phyloP scores from a whole-genome alignment of 2,797 vertebrate species.

The Coendou prehensilis region DNA sequence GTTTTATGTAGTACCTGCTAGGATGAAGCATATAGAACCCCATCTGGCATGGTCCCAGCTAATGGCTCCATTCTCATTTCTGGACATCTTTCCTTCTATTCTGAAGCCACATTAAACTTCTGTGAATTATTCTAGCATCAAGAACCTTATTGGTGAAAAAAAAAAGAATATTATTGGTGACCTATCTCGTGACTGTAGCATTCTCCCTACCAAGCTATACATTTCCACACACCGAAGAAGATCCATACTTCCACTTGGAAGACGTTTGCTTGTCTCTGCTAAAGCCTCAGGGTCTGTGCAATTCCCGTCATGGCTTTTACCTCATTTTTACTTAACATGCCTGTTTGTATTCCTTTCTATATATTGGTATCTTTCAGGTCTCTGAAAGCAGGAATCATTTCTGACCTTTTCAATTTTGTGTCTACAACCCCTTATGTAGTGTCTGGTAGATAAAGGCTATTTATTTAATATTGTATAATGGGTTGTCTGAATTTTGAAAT shows the following conservation, averaged over 20 bases:
- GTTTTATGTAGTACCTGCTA: background rate
- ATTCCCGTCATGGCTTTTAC: background rate
- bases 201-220: background rate
- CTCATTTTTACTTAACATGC: background rate
- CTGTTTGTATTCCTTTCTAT: background rate
- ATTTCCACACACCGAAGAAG: background rate
- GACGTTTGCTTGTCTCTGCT: background rate
- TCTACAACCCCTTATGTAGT: background rate
- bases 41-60: background rate
- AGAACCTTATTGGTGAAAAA: background rate
- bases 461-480: conserved; percentile 16
- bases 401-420: background rate
- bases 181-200: background rate
- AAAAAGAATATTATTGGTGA: background rate
- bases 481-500: background rate
- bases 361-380: background rate
- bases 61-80: conserved; percentile 3
- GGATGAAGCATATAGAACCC: background rate
- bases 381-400: background rate
- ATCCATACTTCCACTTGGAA: background rate
- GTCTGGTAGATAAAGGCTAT: background rate
- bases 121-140: background rate
- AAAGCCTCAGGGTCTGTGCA: background rate
- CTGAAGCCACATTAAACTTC: background rate
- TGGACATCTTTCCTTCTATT: background rate